Conservation (phyloP, 2,113 vertebrate species). For the Tachysurus fulvidraco region DNA sequence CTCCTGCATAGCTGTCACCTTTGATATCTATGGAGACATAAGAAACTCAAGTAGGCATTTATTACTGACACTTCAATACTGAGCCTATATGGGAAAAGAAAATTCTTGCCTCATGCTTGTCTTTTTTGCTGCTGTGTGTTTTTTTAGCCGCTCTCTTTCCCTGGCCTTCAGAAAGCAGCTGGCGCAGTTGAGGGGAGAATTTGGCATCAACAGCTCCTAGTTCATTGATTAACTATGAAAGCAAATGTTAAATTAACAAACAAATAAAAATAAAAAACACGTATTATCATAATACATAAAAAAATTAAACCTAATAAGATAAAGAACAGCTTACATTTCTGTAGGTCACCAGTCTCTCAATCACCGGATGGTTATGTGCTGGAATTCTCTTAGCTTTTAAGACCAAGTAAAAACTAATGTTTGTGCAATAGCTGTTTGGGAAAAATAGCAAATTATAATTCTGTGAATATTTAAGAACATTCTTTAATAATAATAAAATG, state of each 20-base stretch:
- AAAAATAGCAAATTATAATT: background rate
- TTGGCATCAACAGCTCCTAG: constrained; percentile 78
- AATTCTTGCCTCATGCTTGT: constrained; percentile 55
- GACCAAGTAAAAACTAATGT: constrained; percentile 94
- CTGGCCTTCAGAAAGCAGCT: constrained; percentile 69
- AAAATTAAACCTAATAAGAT: background rate
- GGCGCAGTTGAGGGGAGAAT: constrained; percentile 76
- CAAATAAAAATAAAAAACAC: background rate
- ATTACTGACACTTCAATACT: background rate
- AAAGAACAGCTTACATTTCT: constrained; percentile 75
- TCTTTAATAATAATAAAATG: background rate
- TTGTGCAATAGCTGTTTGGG: constrained; percentile 84
- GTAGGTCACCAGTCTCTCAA: constrained; percentile 87
- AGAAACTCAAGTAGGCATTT: background rate
- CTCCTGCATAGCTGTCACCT: constrained; percentile 40
- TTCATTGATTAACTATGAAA: constrained; percentile 77
- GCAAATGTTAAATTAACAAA: background rate
- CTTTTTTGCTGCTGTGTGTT: constrained; percentile 57
- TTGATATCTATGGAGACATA: constrained; percentile 53
- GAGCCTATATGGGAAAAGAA: background rate
- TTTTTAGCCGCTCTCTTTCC: constrained; percentile 22
- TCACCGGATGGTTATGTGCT: constrained; percentile 87
- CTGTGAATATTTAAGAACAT: background rate
- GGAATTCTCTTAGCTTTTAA: constrained; percentile 87
- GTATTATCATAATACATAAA: background rate